phyloP scores from a whole-genome alignment of 2,797 vertebrate species.

The Oreortyx pictus region DNA sequence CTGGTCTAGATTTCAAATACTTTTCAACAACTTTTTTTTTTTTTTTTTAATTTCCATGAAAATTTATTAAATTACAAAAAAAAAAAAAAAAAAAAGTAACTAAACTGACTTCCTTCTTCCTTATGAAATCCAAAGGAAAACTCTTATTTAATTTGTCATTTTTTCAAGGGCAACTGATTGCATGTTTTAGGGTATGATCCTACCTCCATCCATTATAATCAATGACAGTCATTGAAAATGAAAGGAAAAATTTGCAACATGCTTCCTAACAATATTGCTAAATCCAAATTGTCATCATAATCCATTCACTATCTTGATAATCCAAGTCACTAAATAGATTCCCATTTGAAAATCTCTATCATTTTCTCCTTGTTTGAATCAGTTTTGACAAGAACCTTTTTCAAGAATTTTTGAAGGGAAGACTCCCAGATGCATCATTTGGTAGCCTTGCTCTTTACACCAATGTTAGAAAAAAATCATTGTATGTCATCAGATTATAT shows the following conservation, averaged over 20 bases:
- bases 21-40: background rate
- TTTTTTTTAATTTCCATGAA: background rate
- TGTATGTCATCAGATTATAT: background rate
- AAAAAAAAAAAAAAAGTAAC: background rate
- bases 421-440: background rate
- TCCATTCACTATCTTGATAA: background rate
- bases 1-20: background rate
- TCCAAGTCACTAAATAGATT: background rate
- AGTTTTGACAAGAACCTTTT: background rate
- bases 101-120: background rate
- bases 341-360: background rate
- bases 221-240: background rate
- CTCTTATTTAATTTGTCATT: background rate
- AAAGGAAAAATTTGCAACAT: background rate
- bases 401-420: background rate
- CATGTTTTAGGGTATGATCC: background rate
- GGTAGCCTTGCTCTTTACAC: background rate
- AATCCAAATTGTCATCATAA: background rate
- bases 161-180: background rate
- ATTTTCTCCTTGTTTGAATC: background rate
- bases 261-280: background rate
- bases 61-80: background rate
- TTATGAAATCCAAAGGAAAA: background rate
- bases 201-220: background rate
- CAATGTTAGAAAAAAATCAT: background rate